These are phyloP conservation scores for Lerista edwardsae DNA, from an alignment of 2,797 vertebrate genomes.

Conservation along the genomic window DNA sequence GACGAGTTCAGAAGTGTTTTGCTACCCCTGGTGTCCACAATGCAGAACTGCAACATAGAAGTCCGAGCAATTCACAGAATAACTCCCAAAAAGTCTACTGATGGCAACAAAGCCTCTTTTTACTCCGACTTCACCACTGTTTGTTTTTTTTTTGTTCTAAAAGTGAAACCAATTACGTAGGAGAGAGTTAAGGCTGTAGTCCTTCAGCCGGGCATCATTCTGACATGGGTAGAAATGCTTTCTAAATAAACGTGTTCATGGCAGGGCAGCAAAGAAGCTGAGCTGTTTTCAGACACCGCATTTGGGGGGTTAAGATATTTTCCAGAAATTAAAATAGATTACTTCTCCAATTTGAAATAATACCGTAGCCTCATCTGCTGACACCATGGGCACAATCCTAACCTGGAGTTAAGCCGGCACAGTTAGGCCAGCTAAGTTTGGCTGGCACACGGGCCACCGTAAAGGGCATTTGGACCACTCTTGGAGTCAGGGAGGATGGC, in stretches of 20 bases:
- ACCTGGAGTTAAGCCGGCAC: no score
- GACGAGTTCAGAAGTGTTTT: neutral
- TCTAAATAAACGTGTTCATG: neutral
- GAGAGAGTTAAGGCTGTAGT: neutral
- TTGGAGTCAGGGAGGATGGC: no score
- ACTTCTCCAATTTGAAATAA: no score
- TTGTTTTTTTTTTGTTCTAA: neutral
- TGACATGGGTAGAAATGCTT: neutral
- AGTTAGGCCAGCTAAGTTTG: no score
- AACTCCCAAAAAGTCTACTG: neutral
- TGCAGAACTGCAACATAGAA: neutral
- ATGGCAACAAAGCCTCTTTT: neutral
- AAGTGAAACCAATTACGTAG: neutral
- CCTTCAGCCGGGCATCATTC: neutral
- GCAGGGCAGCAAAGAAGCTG: neutral
- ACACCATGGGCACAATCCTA: no score
- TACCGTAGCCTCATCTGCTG: no score
- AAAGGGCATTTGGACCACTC: no score
- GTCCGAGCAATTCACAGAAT: neutral
- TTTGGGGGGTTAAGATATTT: no score
- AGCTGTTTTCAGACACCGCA: neutral
- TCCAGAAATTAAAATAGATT: no score
- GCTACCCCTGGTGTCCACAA: neutral
- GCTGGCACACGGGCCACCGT: no score
- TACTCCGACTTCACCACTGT: neutral